phyloP scores from a whole-genome alignment of 1,140 invertebrate species.

The Drosophila funebris region DNA sequence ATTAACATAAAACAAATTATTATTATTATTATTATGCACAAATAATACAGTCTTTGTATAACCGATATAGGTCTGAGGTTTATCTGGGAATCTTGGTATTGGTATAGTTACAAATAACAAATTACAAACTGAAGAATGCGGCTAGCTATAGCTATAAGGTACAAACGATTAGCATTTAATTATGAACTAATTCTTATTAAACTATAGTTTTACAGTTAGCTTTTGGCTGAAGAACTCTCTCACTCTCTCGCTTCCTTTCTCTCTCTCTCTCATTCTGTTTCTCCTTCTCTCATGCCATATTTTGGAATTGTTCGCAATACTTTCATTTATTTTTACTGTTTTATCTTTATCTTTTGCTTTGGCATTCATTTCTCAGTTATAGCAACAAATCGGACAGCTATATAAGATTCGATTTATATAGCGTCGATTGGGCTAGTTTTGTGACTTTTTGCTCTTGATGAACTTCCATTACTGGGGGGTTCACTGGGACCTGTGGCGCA shows the following conservation, averaged over 20 bases:
- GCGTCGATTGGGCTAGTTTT: conserved; percentile 38
- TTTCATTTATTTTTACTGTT: conserved; percentile 9
- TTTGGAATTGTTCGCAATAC: conserved; percentile 44
- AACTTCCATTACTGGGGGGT: conserved; percentile 12
- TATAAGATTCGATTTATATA: conserved; percentile 50
- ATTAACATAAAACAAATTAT: conserved; percentile 36
- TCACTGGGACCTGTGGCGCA: conserved; percentile 9
- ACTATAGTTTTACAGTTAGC: conserved; percentile 32
- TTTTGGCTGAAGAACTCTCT: conserved; percentile 15
- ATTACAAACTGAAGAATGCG: conserved; percentile 46
- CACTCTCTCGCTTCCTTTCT: not conserved
- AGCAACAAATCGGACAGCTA: conserved; percentile 20
- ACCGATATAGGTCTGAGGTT: conserved; percentile 65
- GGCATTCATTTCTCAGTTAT: conserved; percentile 51
- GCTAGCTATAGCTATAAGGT: conserved; percentile 62
- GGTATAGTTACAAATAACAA: conserved; percentile 18
- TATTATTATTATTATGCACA: conserved; percentile 37
- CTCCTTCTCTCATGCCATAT: conserved; percentile 9
- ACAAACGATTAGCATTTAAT: conserved; percentile 42
- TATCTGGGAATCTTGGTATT: conserved; percentile 57
- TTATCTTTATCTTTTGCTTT: conserved; percentile 42
- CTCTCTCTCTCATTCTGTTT: not conserved
- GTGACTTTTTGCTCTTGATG: conserved; percentile 36
- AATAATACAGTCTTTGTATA: conserved; percentile 68
- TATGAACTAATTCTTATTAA: conserved; percentile 10